These are phyloP conservation scores for Achlya flavicornis DNA, from an alignment of 2,888 invertebrate species.

Conservation along the genomic window DNA sequence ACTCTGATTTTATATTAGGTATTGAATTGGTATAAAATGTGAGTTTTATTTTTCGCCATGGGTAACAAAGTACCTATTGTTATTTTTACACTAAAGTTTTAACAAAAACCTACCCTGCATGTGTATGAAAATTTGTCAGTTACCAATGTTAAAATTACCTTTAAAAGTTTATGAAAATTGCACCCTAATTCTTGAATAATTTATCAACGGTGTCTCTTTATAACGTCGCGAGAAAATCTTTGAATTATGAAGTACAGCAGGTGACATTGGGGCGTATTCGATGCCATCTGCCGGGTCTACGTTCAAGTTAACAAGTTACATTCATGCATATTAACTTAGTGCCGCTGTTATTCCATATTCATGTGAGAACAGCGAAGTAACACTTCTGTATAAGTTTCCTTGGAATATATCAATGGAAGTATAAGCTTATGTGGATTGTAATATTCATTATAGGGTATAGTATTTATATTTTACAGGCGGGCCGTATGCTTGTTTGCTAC, in stretches of 20 bases:
- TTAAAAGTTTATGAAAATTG: neutral
- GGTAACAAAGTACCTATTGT: neutral
- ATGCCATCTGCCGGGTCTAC: constrained; percentile 58
- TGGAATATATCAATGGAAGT: constrained; percentile 14
- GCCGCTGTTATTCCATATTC: constrained; percentile 67
- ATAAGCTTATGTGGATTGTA: neutral
- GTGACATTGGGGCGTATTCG: constrained; percentile 55
- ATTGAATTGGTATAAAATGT: constrained; percentile 42
- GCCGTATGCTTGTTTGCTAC: no score
- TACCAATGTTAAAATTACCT: neutral
- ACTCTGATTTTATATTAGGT: constrained; percentile 37
- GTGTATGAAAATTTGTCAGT: neutral
- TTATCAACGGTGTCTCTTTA: constrained; percentile 67
- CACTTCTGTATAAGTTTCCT: constrained; percentile 37
- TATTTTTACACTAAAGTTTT: no score
- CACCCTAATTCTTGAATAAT: constrained; percentile 58
- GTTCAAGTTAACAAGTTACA: constrained; percentile 70
- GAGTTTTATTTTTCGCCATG: constrained; percentile 21
- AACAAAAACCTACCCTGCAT: neutral
- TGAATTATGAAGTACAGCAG: constrained; percentile 75
- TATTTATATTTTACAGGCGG: no score
- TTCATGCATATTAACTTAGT: constrained; percentile 79
- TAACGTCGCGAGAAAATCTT: constrained; percentile 71
- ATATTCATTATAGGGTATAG: neutral
- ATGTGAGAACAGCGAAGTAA: constrained; percentile 49